These are phyloP conservation scores for Epicampocera succincta DNA, from an alignment of 2,888 invertebrate genomes.

Conservation along the genomic window DNA sequence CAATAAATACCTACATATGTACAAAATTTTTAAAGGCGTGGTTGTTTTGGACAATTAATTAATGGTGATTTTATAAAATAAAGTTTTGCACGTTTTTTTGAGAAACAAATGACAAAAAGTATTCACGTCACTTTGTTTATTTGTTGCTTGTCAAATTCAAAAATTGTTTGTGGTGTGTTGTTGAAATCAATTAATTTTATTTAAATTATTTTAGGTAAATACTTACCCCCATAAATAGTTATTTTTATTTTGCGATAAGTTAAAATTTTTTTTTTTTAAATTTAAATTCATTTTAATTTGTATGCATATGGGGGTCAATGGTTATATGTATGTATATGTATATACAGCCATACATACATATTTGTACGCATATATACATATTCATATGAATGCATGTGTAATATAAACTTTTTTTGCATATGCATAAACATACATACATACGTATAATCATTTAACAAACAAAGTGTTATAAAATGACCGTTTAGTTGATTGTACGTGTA, in stretches of 20 bases:
- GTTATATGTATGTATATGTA: too few species aligned
- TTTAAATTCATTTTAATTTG: too few species aligned
- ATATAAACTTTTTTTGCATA: too few species aligned
- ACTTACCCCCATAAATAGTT: neutral
- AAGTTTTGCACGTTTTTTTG: neutral
- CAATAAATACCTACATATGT: too few species aligned
- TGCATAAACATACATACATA: neutral
- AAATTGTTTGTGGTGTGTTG: neutral
- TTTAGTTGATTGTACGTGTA: neutral
- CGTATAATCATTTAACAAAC: neutral
- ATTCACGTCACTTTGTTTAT: neutral
- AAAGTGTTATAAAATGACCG: slow-evolving; percentile 9
- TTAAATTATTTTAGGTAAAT: neutral
- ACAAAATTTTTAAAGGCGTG: slow-evolving; percentile 33
- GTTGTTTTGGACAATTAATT: slow-evolving; percentile 46
- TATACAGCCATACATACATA: neutral
- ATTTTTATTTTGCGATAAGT: neutral
- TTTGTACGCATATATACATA: too few species aligned
- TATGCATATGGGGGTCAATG: too few species aligned
- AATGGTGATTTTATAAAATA: slow-evolving; percentile 13
- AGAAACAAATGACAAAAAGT: slow-evolving; percentile 17
- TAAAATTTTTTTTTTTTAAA: too few species aligned
- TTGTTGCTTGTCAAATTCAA: neutral
- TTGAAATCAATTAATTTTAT: slow-evolving; percentile 20
- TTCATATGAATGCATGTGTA: too few species aligned